Evolutionary conservation across 2,888 invertebrate species (phyloP).

Genomic region (Rhorus exstirpatorius): DNA sequence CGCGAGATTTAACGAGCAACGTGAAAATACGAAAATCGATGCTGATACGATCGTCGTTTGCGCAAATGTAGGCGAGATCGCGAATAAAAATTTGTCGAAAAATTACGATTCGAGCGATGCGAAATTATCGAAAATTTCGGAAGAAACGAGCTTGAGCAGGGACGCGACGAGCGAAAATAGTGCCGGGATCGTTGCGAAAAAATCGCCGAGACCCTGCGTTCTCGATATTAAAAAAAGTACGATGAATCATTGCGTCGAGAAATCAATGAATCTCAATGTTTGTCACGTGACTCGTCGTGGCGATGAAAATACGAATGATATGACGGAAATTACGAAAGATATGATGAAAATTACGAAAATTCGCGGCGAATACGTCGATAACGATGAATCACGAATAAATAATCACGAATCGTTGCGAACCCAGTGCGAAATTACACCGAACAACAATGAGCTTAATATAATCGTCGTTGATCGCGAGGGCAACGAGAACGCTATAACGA

Average conservation of each 20-base stretch:
- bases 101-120: too few relatives aligned
- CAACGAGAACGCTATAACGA: conserved; percentile 86
- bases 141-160: background rate
- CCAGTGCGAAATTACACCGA: conserved; percentile 87
- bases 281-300: conserved; percentile 29
- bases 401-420: conserved; percentile 88
- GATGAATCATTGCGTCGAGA: conserved; percentile 46
- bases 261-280: conserved; percentile 66
- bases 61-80: too few relatives aligned
- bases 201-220: conserved; percentile 61
- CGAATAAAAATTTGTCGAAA: conserved; percentile 37
- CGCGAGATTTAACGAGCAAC: too few relatives aligned
- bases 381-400: conserved; percentile 89
- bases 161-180: conserved; percentile 15
- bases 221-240: conserved; percentile 54
- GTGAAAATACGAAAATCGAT: too few relatives aligned
- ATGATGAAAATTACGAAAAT: too few relatives aligned
- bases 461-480: conserved; percentile 83
- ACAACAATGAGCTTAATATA: conserved; percentile 77
- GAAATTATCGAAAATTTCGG: background rate
- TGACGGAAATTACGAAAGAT: conserved; percentile 15
- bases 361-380: conserved; percentile 85
- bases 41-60: conserved; percentile 33
- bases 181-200: conserved; percentile 39
- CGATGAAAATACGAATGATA: conserved; percentile 17